Evolutionary conservation across 92 coral and sea anemone species (phyloP).

Genomic region (Porites divaricata): DNA sequence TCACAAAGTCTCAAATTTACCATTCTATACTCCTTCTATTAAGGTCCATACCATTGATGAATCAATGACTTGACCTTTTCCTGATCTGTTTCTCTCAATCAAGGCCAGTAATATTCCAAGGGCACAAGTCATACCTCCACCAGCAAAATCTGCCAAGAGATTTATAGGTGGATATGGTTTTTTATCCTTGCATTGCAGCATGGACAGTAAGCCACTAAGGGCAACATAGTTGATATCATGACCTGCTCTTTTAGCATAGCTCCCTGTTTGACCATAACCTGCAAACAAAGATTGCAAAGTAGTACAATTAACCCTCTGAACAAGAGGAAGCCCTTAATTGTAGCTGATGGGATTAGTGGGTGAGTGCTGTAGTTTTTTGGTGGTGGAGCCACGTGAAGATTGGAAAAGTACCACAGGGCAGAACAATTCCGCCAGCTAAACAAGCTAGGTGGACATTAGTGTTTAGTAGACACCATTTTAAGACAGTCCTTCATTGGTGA

Average conservation of each 20-base stretch:
- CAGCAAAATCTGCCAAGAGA: conserved; percentile 94
- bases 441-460: too few relatives aligned
- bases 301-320: too few relatives aligned
- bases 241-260: conserved; percentile 77
- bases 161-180: conserved; percentile 90
- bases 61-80: conserved; percentile 97
- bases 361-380: too few relatives aligned
- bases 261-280: conserved; percentile 96
- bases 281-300: neutral
- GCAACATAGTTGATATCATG: conserved; percentile 96
- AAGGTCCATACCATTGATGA: conserved; percentile 79
- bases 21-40: neutral
- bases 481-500: too few relatives aligned
- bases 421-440: too few relatives aligned
- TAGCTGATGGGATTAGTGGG: too few relatives aligned
- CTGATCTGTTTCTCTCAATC: conserved; percentile 87
- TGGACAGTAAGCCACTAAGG: conserved; percentile 81
- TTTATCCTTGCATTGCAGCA: conserved; percentile 78
- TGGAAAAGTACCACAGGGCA: too few relatives aligned
- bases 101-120: conserved; percentile 93
- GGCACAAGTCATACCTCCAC: conserved; percentile 89
- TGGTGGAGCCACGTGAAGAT: too few relatives aligned
- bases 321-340: too few relatives aligned
- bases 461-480: too few relatives aligned
- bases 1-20: neutral